These are phyloP conservation scores for Pao palembangensis DNA, from an alignment of 2,113 vertebrate genomes.

Conservation along the genomic window DNA sequence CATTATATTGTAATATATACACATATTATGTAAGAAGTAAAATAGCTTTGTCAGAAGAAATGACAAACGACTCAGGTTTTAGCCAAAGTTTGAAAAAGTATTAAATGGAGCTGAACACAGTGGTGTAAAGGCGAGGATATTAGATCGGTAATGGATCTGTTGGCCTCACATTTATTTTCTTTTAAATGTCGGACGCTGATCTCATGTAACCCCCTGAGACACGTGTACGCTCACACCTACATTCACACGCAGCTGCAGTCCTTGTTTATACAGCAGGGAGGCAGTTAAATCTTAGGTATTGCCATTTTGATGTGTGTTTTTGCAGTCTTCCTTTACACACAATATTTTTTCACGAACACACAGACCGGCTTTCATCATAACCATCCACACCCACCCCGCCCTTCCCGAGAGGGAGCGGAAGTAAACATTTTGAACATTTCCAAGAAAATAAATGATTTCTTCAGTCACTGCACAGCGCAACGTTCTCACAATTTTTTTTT, in stretches of 20 bases:
- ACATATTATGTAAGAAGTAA: too few relatives aligned
- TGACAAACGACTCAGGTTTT: slow-evolving; percentile 5
- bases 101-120: background rate
- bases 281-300: slow-evolving; percentile 12
- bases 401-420: slow-evolving; percentile 31
- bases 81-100: slow-evolving; percentile 7
- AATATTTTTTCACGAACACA: slow-evolving; percentile 10
- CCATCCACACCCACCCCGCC: slow-evolving; percentile 45
- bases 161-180: slow-evolving; percentile 18
- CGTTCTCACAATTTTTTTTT: slow-evolving; percentile 15
- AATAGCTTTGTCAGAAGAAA: too few relatives aligned
- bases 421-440: slow-evolving; percentile 12
- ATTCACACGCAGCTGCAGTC: background rate
- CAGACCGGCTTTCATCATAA: slow-evolving; percentile 25
- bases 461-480: slow-evolving; percentile 19
- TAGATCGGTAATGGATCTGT: slow-evolving; percentile 19
- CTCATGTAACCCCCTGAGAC: slow-evolving; percentile 2
- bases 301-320: background rate
- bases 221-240: background rate
- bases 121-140: slow-evolving; percentile 9
- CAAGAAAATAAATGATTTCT: slow-evolving; percentile 26
- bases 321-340: background rate
- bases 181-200: slow-evolving; percentile 15
- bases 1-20: too few relatives aligned
- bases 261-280: slow-evolving; percentile 3